Percentiles rank a stretch among this genome's conserved stretches.
These are phyloP conservation scores for Nebria ingens DNA, from an alignment of 1,140 invertebrate genomes.

Conservation along the genomic window DNA sequence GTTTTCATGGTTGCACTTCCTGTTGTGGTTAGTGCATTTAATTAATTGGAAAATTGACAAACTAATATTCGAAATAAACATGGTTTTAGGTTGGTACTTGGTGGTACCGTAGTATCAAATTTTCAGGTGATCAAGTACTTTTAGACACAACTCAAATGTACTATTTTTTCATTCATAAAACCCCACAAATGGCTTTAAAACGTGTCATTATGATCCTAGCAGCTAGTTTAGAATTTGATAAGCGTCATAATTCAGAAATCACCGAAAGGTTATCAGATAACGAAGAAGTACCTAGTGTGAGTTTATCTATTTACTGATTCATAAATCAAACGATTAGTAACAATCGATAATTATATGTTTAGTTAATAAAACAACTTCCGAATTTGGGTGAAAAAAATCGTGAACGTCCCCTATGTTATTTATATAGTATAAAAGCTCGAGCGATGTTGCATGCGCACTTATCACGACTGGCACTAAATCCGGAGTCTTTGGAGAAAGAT, in stretches of 20 bases:
- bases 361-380: slow-evolving; percentile 83
- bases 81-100: slow-evolving; percentile 74
- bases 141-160: slow-evolving; percentile 93
- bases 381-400: slow-evolving; percentile 92
- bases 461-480: slow-evolving; percentile 67
- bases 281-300: slow-evolving; percentile 84
- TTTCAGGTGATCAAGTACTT: slow-evolving; percentile 90
- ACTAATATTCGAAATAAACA: background rate
- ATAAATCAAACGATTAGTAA: background rate
- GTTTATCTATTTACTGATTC: slow-evolving; percentile 21
- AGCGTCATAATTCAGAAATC: slow-evolving; percentile 87
- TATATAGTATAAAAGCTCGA: slow-evolving; percentile 95
- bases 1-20: slow-evolving; percentile 97
- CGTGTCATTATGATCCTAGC: slow-evolving; percentile 92
- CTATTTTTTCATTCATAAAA: slow-evolving; percentile 92
- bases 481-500: slow-evolving; percentile 73
- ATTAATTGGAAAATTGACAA: background rate
- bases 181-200: slow-evolving; percentile 88
- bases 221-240: slow-evolving; percentile 93
- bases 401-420: slow-evolving; percentile 82
- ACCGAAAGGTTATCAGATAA: slow-evolving; percentile 89
- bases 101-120: slow-evolving; percentile 98
- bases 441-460: slow-evolving; percentile 92
- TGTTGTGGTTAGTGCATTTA: slow-evolving; percentile 49
- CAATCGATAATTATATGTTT: slow-evolving; percentile 25